Base-by-base conservation (phyloP, 2,797 vertebrate genomes). In the Betta splendens region DNA sequence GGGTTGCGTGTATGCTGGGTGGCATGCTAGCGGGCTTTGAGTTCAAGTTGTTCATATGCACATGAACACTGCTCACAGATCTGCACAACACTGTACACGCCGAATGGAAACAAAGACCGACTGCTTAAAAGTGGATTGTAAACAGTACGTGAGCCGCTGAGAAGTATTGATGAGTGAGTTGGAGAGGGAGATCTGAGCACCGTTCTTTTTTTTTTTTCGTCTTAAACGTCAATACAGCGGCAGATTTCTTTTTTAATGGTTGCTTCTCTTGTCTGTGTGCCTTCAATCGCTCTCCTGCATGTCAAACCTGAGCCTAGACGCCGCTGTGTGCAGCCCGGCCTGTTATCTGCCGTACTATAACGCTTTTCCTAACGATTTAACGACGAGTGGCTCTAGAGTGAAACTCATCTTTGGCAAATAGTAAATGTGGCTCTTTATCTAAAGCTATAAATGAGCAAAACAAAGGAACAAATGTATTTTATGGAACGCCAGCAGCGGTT, bases 1-100 rank as follows among this genome's bases (percentile, higher is more conserved):
- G 76, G 20, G 46, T 45, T 75, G 36, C 55, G 45, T 55, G 35
- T 53, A 8, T 58, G 23, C 32, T 53, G 38, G 51, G 46, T 39
- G 58, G 28, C 47, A 53, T 65, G 38, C 55, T 56, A 42, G 56
- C 26, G 16, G 29, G 7, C 42, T 71, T 79, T 72, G 51, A 52
- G 60, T 54, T 51, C 13, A 31, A 25, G 22, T 61, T 61, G 25
- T 56, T 48, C 42, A 48, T 21, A 37, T 42, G 13, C 28, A 42
- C 10, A 25, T 47, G 22, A 20, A 50, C 37, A 44, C 23, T 13
- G 5, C 10, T 54, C 13, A 32, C 55, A 38, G 21, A 37, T 42
- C 38, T 28, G 26, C 26, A 28, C 26, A 37, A 28, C 20, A 53
- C 25, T 49, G 20, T 40, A 25, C 12, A 36, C 48, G 45, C 13